Evolutionary conservation across 2,888 invertebrate species (phyloP).

Genomic region (Stegana nigrithorax): DNA sequence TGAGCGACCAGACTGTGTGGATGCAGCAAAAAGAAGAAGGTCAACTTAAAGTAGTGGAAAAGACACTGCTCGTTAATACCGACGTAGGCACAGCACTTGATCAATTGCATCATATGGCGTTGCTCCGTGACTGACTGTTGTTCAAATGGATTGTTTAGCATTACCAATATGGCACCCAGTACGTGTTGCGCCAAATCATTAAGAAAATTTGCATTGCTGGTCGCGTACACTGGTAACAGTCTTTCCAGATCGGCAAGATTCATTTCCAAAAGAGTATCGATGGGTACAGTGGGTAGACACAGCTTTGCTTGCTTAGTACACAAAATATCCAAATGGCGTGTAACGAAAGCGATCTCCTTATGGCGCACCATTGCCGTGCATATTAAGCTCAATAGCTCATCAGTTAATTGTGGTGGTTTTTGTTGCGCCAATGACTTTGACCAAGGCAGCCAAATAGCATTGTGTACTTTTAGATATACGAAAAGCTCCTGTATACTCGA

Average conservation of each 20-base stretch:
- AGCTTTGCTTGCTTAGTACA: neutral
- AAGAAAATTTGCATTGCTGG: slow-evolving; percentile 37
- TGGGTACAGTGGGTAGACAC: neutral
- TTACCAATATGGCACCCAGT: slow-evolving; percentile 33
- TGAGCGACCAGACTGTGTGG: slow-evolving; percentile 58
- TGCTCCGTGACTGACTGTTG: slow-evolving; percentile 36
- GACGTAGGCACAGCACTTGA: slow-evolving; percentile 37
- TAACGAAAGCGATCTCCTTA: slow-evolving; percentile 18
- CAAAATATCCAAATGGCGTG: slow-evolving; percentile 48
- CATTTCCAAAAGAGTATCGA: slow-evolving; percentile 15
- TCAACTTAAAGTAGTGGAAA: slow-evolving; percentile 64
- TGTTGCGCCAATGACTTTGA: neutral
- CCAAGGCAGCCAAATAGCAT: slow-evolving; percentile 6
- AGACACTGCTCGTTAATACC: slow-evolving; percentile 59
- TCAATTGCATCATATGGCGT: slow-evolving; percentile 41
- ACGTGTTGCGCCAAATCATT: slow-evolving; percentile 38
- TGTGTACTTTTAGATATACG: neutral
- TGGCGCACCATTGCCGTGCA: neutral
- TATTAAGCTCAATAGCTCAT: neutral
- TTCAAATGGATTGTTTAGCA: slow-evolving; percentile 28
- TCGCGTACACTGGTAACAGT: slow-evolving; percentile 40
- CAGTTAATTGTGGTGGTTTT: neutral
- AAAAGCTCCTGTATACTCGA: neutral
- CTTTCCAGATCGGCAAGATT: slow-evolving; percentile 24
- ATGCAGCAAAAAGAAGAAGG: slow-evolving; percentile 61